Base-by-base conservation (phyloP, 2,113 vertebrate species). In the Anarrhichthys ocellatus region DNA sequence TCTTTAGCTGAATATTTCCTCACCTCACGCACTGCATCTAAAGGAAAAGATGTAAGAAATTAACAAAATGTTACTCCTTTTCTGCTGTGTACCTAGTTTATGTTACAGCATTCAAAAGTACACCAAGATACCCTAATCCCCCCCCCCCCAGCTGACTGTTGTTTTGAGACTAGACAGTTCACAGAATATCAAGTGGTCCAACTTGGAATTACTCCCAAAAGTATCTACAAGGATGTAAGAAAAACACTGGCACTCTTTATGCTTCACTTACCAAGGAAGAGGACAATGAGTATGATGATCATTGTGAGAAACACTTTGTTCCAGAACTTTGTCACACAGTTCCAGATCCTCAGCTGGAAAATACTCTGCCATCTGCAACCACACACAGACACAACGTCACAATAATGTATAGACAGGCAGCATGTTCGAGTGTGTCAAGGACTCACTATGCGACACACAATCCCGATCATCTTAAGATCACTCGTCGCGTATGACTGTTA, bases 221-320 rank as follows among this genome's bases (percentile, higher is more conserved):
- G 27, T 15, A 50, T 61, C 5, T 48, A 22, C 22, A n/a, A 11
- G 4, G 6, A 4, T 64, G 38, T 10, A 42, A 36, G 34, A 32
- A 29, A 38, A 20, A 48, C 29, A 20, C 6, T 13, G 9, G 40
- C 4, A 77, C 3, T 24, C 11, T 9, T 17, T 1, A 62, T 6
- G 44, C 61, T 11, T 9, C n/a, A 76, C 91, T 84, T 78, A 99
- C 98, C 98, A 69, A 99, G 93, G 93, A 99, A 99, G 40, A 99
- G 95, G 88, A 99, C 81, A 76, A 99, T 95, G 73, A 99, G 94
- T 52, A 99, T 85, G 66, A 99, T 91, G 89, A 99, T 99, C 94
- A 99, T 99, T 42, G 98, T 96, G 87, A 99, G 95, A 79, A 99
- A 99, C 70, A 95, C 95, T 90, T 96, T 99, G 93, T 98, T 98